Evolutionary conservation across 2,113 vertebrate genomes (phyloP).

Genomic region (Onychostruthus taczanowskii): DNA sequence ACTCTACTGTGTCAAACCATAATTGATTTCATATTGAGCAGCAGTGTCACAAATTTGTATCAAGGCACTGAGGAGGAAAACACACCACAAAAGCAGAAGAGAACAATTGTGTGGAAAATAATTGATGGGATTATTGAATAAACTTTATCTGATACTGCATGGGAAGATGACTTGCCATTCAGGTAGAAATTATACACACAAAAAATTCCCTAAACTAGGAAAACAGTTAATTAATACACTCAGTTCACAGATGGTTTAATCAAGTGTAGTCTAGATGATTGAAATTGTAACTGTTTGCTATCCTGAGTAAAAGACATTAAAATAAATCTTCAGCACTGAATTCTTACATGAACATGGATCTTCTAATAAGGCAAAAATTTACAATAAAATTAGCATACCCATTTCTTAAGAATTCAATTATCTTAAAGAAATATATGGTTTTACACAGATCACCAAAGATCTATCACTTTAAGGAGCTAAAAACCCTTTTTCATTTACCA

Average conservation of each 20-base stretch:
- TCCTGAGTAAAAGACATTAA: neutral
- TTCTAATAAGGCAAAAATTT: neutral
- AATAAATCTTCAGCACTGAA: neutral
- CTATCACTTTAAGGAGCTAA: neutral
- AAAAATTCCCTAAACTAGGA: neutral
- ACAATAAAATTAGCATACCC: neutral
- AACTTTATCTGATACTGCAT: neutral
- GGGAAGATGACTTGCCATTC: neutral
- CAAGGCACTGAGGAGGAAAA: neutral
- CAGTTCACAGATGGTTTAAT: neutral
- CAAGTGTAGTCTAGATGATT: neutral
- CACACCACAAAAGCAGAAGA: neutral
- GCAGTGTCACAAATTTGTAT: neutral
- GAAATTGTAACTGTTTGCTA: neutral
- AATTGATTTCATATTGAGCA: neutral
- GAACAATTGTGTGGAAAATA: neutral
- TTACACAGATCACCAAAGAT: neutral
- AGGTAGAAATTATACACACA: neutral
- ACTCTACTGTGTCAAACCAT: neutral
- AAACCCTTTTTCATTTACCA: neutral
- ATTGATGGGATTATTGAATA: neutral
- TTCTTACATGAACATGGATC: neutral
- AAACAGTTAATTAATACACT: neutral
- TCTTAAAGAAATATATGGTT: neutral
- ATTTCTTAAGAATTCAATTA: neutral